Evolutionary conservation across 2,888 invertebrate genomes (phyloP).

Genomic region (Chrysodeixis includens): DNA sequence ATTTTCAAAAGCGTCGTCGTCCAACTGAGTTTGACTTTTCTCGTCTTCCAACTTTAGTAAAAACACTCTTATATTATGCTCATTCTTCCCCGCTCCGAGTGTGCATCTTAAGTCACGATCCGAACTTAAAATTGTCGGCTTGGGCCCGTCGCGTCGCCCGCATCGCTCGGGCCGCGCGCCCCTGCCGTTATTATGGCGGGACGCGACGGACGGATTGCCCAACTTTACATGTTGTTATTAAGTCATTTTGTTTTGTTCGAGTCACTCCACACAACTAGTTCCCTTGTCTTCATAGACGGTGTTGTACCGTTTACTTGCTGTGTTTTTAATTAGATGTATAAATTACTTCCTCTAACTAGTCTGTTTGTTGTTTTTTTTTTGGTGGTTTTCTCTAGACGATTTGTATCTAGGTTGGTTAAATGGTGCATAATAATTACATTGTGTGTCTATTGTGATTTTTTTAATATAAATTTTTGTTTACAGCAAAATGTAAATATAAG

Average conservation of each 20-base stretch:
- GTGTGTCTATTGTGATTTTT: too few relatives aligned
- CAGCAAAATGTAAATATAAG: too few relatives aligned
- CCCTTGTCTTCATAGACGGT: conserved; percentile 26
- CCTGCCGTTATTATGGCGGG: conserved; percentile 47
- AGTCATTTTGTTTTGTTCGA: conserved; percentile 58
- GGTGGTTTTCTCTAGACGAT: background rate
- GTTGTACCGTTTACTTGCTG: conserved; percentile 25
- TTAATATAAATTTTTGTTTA: too few relatives aligned
- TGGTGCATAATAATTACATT: background rate
- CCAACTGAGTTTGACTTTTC: too few relatives aligned
- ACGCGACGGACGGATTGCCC: conserved; percentile 57
- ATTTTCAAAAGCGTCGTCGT: too few relatives aligned
- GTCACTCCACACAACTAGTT: conserved; percentile 45
- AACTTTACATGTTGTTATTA: conserved; percentile 61
- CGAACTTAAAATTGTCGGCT: conserved; percentile 59
- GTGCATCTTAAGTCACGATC: conserved; percentile 15
- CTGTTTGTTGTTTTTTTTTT: conserved; percentile 1
- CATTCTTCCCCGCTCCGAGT: conserved; percentile 17
- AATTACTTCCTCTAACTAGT: conserved; percentile 7
- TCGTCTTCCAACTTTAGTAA: too few relatives aligned
- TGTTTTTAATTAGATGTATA: conserved; percentile 41
- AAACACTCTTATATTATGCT: too few relatives aligned
- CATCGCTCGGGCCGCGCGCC: conserved; percentile 48
- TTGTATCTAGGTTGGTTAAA: background rate
- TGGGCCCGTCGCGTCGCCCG: conserved; percentile 50